Conservation (phyloP, 2,797 vertebrate genomes). For the Sebastiscus albofasciatus region DNA sequence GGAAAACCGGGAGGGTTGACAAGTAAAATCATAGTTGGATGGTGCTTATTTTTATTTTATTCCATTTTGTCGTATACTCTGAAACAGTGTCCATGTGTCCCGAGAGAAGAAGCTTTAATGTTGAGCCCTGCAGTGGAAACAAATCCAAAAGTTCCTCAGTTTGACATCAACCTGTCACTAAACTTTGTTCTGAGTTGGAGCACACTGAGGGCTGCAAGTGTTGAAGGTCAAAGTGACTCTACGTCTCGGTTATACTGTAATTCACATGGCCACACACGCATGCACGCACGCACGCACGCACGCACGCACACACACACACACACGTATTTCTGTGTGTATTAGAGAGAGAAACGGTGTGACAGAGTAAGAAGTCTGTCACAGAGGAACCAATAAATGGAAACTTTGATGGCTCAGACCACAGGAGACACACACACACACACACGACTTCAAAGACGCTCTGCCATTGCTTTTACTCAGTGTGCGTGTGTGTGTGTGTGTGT, state of each 20-base stretch:
- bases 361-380: slow-evolving; percentile 56
- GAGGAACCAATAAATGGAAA: slow-evolving; percentile 71
- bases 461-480: slow-evolving; percentile 13
- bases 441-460: slow-evolving; percentile 62
- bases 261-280: slow-evolving; percentile 29
- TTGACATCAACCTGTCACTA: not conserved
- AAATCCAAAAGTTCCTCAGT: slow-evolving; percentile 22
- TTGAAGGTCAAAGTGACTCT: slow-evolving; percentile 55
- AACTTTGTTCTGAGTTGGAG: slow-evolving; percentile 26
- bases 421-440: slow-evolving; percentile 51
- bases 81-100: not conserved
- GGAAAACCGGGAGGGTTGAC: too few species aligned
- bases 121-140: not conserved
- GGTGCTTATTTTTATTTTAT: not conserved
- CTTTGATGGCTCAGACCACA: slow-evolving; percentile 73
- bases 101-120: not conserved
- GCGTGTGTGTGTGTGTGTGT: slow-evolving; percentile 12
- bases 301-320: not conserved
- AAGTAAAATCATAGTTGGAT: not conserved
- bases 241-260: slow-evolving; percentile 24
- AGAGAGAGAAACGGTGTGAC: slow-evolving; percentile 34
- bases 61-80: not conserved
- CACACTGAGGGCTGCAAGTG: not conserved
- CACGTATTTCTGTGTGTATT: not conserved
- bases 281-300: not conserved